Evolutionary conservation across 2,797 vertebrate genomes (phyloP).

Genomic region (Aphelocoma californica): DNA sequence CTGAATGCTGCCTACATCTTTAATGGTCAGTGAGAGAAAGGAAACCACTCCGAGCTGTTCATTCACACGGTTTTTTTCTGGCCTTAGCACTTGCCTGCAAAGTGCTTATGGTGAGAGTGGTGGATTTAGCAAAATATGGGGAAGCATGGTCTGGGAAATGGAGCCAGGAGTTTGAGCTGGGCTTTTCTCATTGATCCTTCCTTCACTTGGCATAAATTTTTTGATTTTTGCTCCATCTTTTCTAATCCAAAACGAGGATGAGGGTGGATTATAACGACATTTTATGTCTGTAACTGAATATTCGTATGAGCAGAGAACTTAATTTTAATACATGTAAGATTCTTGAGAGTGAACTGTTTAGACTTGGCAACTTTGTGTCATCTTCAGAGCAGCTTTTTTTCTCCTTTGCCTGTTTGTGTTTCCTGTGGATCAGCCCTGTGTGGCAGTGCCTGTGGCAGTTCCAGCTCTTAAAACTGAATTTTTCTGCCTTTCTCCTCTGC

Average conservation of each 20-base stretch:
- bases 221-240: not conserved
- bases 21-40: slow-evolving; percentile 80
- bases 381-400: not conserved
- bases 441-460: not conserved
- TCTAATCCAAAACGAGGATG: not conserved
- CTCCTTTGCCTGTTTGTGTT: not conserved
- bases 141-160: not conserved
- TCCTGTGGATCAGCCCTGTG: not conserved
- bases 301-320: accelerated
- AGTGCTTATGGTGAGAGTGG: not conserved
- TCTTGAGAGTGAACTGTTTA: accelerated
- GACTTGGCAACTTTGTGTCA: not conserved
- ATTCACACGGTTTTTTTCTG: not conserved
- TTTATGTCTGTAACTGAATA: not conserved
- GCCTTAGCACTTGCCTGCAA: too few species aligned
- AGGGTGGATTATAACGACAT: accelerated
- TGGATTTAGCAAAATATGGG: not conserved
- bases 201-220: not conserved
- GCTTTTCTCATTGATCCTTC: not conserved
- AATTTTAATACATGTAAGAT: not conserved
- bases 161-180: not conserved
- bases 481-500: not conserved
- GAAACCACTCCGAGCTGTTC: not conserved
- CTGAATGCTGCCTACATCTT: slow-evolving; percentile 96
- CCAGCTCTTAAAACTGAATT: accelerated